phyloP scores from a whole-genome alignment of 2,888 invertebrate genomes.

The Limnephilus rhombicus region DNA sequence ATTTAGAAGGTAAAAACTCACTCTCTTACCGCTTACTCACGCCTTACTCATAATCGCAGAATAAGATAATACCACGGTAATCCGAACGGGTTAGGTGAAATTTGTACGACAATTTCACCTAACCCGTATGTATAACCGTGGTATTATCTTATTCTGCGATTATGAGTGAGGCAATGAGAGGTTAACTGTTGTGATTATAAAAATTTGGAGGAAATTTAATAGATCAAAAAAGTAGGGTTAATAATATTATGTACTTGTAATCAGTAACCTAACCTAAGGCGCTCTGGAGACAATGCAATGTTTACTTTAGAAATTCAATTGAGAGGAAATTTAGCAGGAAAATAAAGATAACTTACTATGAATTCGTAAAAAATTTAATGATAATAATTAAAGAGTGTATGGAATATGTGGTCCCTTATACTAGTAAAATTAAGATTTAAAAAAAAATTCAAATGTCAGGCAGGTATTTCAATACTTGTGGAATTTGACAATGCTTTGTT shows the following conservation, averaged over 20 bases:
- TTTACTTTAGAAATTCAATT: neutral
- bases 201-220: neutral
- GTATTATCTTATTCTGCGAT: no score
- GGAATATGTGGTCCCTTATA: neutral
- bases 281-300: neutral
- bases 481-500: constrained; percentile 64
- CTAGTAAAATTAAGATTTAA: constrained; percentile 1
- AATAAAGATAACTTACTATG: neutral
- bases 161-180: no score
- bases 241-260: neutral
- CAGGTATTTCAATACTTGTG: constrained; percentile 39
- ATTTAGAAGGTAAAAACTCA: no score
- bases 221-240: neutral
- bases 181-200: no score
- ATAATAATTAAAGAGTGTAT: neutral
- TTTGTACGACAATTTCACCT: no score
- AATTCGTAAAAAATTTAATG: constrained; percentile 45
- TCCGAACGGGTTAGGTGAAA: no score
- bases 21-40: no score
- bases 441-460: constrained; percentile 46
- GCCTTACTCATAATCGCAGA: no score
- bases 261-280: neutral
- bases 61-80: no score
- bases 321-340: neutral
- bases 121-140: no score